Evolutionary conservation across 2,888 invertebrate species (phyloP), one percentile per base, ranked within the genome.

Genomic region (Brachypterus glaber): DNA sequence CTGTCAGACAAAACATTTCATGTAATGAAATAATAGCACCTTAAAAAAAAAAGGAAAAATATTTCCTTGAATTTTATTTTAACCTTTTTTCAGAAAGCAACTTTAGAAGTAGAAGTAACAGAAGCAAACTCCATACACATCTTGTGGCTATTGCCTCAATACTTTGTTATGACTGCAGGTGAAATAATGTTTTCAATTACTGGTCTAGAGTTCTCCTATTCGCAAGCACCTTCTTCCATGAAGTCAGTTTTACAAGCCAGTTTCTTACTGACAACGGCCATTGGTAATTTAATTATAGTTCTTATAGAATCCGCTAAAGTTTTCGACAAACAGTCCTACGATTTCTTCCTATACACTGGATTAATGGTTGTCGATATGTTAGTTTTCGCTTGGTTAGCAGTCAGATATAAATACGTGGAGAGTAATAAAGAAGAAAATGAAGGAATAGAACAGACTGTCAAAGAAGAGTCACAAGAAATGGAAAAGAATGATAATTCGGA

Each of bases 101-200:
- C 24, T 9, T 74, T 93, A 4, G 7, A 4, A 24, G n/a, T 17
- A 31, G 63, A 58, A 3, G 69, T 84, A 17, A 81, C 83, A 0
- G 66, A 74, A 2, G 74, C 83, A 0, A 89, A 86, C 60, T 73
- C 75, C 1, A 62, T 93, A 2, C 83, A 86, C 53, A 86, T 95
- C 57, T 60, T 88, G 3, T 86, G 81, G 82, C 76, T 92, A 54
- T 58, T 96, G 13, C 96, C 96, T 0, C 97, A 97, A 62, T 95
- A 93, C 59, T 67, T 95, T 33, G 70, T 95, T n/a, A 84, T 98
- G 54, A 93, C 96, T 0, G 76, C 84, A 54, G 96, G 82, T 0
- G 97, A 98, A 66, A 85, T 97, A 26, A 85, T 97, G 81, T 92
- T 95, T 63, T 90, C 93, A 0, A 84, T 97, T 16, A 95, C 96